phyloP scores from a whole-genome alignment of 1,140 invertebrate species.

The Episyrphus balteatus region DNA sequence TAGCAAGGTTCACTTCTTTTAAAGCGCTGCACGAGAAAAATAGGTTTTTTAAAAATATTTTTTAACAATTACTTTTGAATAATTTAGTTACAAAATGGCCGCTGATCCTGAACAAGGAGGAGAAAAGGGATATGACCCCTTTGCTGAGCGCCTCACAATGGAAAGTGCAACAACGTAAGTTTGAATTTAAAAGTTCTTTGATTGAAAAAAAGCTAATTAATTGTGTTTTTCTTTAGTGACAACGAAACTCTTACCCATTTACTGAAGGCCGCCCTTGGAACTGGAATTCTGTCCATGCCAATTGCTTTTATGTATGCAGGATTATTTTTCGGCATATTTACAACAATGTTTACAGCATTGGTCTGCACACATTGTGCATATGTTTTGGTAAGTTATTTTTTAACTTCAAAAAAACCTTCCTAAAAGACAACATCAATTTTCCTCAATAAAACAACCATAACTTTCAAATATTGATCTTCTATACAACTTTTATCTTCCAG shows the following conservation, averaged over 20 bases:
- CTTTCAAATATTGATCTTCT: neutral
- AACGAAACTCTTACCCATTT: slow-evolving; percentile 75
- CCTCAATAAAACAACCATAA: no score
- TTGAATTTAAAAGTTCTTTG: slow-evolving; percentile 10
- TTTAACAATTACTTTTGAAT: neutral
- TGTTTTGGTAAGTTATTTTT: slow-evolving; percentile 70
- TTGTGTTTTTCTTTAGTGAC: slow-evolving; percentile 45
- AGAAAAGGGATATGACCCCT: slow-evolving; percentile 55
- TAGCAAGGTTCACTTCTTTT: no score
- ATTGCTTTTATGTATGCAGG: slow-evolving; percentile 71
- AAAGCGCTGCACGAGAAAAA: no score
- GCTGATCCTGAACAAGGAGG: slow-evolving; percentile 41
- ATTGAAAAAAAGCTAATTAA: slow-evolving; percentile 6
- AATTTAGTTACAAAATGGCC: slow-evolving; percentile 51
- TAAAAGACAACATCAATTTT: no score
- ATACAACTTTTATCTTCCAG: slow-evolving; percentile 33
- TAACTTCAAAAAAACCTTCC: no score
- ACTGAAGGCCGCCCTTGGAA: slow-evolving; percentile 79
- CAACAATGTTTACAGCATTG: slow-evolving; percentile 66
- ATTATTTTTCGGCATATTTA: slow-evolving; percentile 60
- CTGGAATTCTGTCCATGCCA: slow-evolving; percentile 86
- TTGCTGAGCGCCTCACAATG: slow-evolving; percentile 52
- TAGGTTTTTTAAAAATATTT: no score
- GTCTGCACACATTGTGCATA: slow-evolving; percentile 81
- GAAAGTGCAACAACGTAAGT: slow-evolving; percentile 72